Evolutionary conservation across 2,113 vertebrate genomes (phyloP).

Genomic region (Pyxicephalus adspersus): DNA sequence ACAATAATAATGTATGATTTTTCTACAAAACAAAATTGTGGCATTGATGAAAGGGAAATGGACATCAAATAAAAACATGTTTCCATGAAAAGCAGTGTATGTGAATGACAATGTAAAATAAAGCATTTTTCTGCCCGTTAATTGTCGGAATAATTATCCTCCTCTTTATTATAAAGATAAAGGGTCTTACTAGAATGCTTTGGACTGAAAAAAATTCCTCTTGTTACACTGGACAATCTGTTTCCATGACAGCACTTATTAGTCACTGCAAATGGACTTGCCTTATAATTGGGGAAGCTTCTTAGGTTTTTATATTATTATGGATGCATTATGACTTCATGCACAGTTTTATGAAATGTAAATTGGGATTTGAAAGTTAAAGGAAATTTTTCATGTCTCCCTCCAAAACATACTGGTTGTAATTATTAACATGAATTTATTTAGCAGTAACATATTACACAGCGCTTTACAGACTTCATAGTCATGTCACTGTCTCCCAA

Average conservation of each 20-base stretch:
- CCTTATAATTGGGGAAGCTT: conserved; percentile 70
- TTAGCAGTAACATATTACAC: too few relatives aligned
- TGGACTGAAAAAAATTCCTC: conserved; percentile 76
- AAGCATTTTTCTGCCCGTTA: conserved; percentile 57
- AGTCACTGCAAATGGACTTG: conserved; percentile 75
- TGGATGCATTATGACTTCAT: conserved; percentile 4
- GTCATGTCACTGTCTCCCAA: too few relatives aligned
- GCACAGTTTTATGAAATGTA: conserved; percentile 1
- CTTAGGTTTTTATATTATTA: conserved; percentile 55
- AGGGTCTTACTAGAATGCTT: conserved; percentile 73
- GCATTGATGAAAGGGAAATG: background rate
- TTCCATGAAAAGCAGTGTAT: conserved; percentile 59
- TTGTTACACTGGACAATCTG: conserved; percentile 71
- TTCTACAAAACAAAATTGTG: background rate
- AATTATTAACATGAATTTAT: too few relatives aligned
- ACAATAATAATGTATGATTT: background rate
- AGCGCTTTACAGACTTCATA: too few relatives aligned
- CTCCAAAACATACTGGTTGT: too few relatives aligned
- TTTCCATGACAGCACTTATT: conserved; percentile 77
- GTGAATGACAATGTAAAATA: conserved; percentile 63
- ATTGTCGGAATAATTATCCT: conserved; percentile 49
- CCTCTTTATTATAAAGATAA: conserved; percentile 39
- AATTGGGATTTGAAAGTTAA: background rate
- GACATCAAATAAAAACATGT: background rate
- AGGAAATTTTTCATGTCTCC: too few relatives aligned